Base-by-base conservation (phyloP, 2,113 vertebrate species). In the Phyllostomus hastatus region DNA sequence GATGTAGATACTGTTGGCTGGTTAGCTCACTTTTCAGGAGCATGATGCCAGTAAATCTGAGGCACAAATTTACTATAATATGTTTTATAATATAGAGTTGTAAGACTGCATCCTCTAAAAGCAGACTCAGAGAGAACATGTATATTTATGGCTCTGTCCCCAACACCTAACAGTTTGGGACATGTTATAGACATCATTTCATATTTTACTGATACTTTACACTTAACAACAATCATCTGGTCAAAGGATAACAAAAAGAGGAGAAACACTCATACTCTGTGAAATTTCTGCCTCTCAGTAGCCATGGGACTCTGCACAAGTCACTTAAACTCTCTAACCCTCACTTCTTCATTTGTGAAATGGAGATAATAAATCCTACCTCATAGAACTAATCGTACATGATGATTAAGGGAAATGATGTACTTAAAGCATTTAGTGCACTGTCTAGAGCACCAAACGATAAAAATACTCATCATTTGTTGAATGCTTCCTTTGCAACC, bases 301-400 rank as follows among this genome's bases (percentile, higher is more conserved):
- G 22, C 46, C 76, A 16, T 83, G 31, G 26, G 59, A 48, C 28
- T 66, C 31, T 90, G 28, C 26, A 38, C 10, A 57, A 82, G 24
- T 85, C 84, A 81, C 19, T 12, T 59, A 64, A 91, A n/a, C 35
- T 52, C n/a, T 70, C 20, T n/a, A 28, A 19, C n/a, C 46, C 24
- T 95, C 52, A 76, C 89, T 79, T 95, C 75, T 92, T 80, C 43
- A 76, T 87, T 75, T 91, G 10, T 76, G 79, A 95, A 97, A 57
- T 70, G 19, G 79, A 43, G 9, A 28, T 35, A 54, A 17, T 33
- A 76, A 84, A 57, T 43, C 20, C 24, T 80, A 24, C 41, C 78
- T 92, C 33, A 24, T 19, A 28, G 26, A 28, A 83, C 20, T 70
- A 16, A 57, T 11, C 57, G 46, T 33, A 14, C 3, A 2, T 22